A percentile compares a stretch with the other conserved stretches of the same genome.
Conservation (phyloP, 53 echinoderm and acorn worm species). For the Stichopus horrens region DNA sequence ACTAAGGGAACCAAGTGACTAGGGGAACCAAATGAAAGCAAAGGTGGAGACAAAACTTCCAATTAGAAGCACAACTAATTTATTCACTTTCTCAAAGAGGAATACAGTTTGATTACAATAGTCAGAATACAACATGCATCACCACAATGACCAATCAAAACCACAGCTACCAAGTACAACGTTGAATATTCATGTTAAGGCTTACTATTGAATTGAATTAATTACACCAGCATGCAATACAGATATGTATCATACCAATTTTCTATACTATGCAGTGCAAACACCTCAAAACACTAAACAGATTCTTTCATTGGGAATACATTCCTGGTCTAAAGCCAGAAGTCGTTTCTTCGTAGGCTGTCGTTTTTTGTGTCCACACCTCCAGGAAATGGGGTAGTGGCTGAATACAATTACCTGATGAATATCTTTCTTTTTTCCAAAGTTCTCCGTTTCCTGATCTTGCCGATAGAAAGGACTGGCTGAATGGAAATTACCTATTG, state of each 20-base stretch:
- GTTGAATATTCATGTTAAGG: neutral
- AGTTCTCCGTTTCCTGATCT: neutral
- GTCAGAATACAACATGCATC: slow-evolving; percentile 23
- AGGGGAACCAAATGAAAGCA: no score
- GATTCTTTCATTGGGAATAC: slow-evolving; percentile 11
- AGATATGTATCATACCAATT: no score
- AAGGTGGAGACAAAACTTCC: neutral
- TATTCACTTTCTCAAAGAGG: slow-evolving; percentile 40
- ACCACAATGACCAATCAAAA: slow-evolving; percentile 12
- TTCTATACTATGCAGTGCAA: neutral
- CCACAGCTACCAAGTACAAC: neutral
- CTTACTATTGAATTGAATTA: neutral
- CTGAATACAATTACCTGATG: slow-evolving; percentile 46
- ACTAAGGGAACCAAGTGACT: no score
- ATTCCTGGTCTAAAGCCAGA: slow-evolving; percentile 40
- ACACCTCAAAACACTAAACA: neutral
- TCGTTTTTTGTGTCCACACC: slow-evolving; percentile 3
- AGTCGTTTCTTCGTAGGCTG: slow-evolving; percentile 22
- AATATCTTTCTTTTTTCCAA: slow-evolving; percentile 5
- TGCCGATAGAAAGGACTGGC: neutral
- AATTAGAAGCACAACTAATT: slow-evolving; percentile 36
- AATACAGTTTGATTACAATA: neutral
- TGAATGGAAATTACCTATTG: neutral
- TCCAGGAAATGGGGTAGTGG: slow-evolving; percentile 26
- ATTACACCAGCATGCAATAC: neutral